Evolutionary conservation across 2,888 invertebrate genomes (phyloP).

Genomic region (Vanessa cardui): DNA sequence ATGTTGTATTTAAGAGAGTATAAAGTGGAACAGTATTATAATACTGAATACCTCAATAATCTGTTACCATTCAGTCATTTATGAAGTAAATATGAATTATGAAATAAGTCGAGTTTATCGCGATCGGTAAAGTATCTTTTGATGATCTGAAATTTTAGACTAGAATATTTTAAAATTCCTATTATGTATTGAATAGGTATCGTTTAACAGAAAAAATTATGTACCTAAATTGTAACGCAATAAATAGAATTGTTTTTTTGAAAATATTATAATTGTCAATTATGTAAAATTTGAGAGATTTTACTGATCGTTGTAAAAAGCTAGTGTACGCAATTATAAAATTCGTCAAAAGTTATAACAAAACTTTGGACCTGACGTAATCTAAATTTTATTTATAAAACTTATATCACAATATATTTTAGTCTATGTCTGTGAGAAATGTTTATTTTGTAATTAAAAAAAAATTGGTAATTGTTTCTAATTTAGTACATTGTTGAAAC

Average conservation of each 20-base stretch:
- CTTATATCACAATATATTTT: too few species aligned
- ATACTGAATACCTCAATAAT: slow-evolving; percentile 59
- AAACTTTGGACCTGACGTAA: too few species aligned
- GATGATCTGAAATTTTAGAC: slow-evolving; percentile 26
- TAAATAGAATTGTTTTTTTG: slow-evolving; percentile 18
- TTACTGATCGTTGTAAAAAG: slow-evolving; percentile 35
- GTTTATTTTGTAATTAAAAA: too few species aligned
- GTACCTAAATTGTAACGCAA: slow-evolving; percentile 23
- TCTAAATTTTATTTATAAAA: too few species aligned
- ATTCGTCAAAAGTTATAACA: slow-evolving; percentile 15
- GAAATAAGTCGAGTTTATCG: slow-evolving; percentile 24
- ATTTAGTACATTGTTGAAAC: too few species aligned
- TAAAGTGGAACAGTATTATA: slow-evolving; percentile 61
- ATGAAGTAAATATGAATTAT: slow-evolving; percentile 17
- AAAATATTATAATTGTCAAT: slow-evolving; percentile 35
- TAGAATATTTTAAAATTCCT: neutral
- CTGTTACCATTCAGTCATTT: slow-evolving; percentile 59
- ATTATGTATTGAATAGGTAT: neutral
- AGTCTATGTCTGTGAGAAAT: too few species aligned
- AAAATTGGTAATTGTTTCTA: too few species aligned
- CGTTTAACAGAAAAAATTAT: neutral
- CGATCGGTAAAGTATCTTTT: slow-evolving; percentile 37
- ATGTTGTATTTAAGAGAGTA: slow-evolving; percentile 46
- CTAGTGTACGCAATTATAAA: slow-evolving; percentile 25
- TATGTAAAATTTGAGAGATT: slow-evolving; percentile 34